A percentile compares a stretch with the other conserved stretches of the same genome.
Evolutionary conservation across 2,113 vertebrate species (phyloP).

Genomic region (Labeo rohita): DNA sequence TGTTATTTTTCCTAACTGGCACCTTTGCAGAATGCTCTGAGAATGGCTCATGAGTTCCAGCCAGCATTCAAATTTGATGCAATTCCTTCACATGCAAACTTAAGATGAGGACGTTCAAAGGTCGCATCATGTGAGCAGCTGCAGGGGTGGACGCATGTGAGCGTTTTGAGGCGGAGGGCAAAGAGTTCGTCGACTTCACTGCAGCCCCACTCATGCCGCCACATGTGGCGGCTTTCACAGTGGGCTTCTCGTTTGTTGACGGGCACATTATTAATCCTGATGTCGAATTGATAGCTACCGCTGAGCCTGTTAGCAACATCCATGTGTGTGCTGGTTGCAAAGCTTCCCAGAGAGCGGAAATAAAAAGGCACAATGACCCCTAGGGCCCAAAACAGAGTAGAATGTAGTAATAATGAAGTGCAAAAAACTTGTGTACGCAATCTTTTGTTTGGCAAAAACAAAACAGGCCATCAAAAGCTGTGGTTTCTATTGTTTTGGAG

Average conservation of each 20-base stretch:
- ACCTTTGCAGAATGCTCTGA: not conserved
- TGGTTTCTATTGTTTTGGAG: not conserved
- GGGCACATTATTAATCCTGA: slow-evolving; percentile 58
- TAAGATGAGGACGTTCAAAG: slow-evolving; percentile 4
- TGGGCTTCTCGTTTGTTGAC: slow-evolving; percentile 62
- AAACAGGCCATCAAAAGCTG: not conserved
- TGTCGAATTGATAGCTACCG: slow-evolving; percentile 46
- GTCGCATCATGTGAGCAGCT: slow-evolving; percentile 6
- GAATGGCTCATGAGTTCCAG: not conserved
- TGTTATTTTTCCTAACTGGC: slow-evolving; percentile 12
- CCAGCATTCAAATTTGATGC: slow-evolving; percentile 14
- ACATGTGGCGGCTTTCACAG: slow-evolving; percentile 28
- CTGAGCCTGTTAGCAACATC: slow-evolving; percentile 45
- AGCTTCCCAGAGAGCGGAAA: slow-evolving; percentile 22
- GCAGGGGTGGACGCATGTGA: not conserved
- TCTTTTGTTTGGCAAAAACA: slow-evolving; percentile 23
- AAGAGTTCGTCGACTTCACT: not conserved
- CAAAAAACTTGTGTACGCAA: not conserved
- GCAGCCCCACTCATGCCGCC: slow-evolving; percentile 11
- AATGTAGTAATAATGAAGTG: slow-evolving; percentile 24
- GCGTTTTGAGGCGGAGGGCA: slow-evolving; percentile 18
- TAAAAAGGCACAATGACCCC: slow-evolving; percentile 22
- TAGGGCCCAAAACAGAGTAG: slow-evolving; percentile 2
- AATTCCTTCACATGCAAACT: slow-evolving; percentile 14
- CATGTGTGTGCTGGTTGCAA: slow-evolving; percentile 23